Conservation (phyloP, 2,113 vertebrate species). For the Numida meleagris region DNA sequence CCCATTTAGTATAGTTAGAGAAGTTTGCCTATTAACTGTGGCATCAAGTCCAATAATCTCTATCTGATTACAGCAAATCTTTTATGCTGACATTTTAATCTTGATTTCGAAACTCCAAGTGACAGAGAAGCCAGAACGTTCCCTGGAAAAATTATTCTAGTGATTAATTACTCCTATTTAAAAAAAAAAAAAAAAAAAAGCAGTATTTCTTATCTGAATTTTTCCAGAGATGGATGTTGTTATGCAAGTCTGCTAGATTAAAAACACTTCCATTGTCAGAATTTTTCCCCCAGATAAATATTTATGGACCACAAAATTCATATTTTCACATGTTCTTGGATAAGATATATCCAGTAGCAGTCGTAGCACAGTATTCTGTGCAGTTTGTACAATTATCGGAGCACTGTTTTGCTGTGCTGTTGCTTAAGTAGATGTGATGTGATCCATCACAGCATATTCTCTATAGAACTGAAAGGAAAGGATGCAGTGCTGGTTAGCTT, state of each 20-base stretch:
- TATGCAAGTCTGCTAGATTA: background rate
- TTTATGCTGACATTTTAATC: conserved; percentile 27
- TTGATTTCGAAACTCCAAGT: conserved; percentile 16
- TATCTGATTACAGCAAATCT: background rate
- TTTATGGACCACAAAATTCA: background rate
- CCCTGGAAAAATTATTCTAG: conserved; percentile 7
- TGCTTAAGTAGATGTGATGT: background rate
- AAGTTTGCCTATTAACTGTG: background rate
- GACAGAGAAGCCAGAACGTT: conserved; percentile 6
- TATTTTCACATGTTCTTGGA: background rate
- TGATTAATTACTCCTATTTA: conserved; percentile 17
- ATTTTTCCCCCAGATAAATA: background rate
- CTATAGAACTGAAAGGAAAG: background rate
- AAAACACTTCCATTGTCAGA: background rate
- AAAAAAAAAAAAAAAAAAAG: no score
- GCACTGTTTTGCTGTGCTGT: background rate
- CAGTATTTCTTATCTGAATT: background rate
- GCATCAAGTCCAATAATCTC: background rate
- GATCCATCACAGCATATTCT: background rate
- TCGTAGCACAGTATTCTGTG: background rate
- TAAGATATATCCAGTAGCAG: background rate
- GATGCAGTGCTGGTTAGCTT: background rate
- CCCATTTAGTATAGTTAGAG: background rate
- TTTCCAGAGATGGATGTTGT: background rate
- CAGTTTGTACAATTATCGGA: background rate